Evolutionary conservation across 2,888 invertebrate species (phyloP).

Genomic region (Tachystola acroxantha): DNA sequence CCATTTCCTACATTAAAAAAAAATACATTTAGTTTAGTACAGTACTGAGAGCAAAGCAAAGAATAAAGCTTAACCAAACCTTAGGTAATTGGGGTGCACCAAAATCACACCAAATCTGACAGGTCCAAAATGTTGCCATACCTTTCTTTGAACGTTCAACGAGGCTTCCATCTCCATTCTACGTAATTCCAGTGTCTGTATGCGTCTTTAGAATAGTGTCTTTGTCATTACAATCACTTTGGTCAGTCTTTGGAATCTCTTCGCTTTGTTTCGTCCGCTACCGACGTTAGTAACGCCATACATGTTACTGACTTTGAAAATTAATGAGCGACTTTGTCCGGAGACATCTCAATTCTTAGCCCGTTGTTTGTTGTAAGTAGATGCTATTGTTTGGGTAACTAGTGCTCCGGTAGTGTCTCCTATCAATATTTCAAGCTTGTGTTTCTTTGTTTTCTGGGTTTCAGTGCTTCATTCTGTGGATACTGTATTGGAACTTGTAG

Average conservation of each 20-base stretch:
- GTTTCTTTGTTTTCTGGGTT: constrained; percentile 17
- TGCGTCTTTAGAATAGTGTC: too few species aligned
- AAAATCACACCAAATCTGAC: too few species aligned
- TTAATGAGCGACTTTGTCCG: constrained; percentile 58
- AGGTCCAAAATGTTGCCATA: too few species aligned
- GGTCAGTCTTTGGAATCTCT: constrained; percentile 32
- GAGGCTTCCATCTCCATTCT: too few species aligned
- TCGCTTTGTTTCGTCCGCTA: constrained; percentile 30
- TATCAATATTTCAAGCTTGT: constrained; percentile 23
- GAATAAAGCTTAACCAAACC: too few species aligned
- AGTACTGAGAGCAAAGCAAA: too few species aligned
- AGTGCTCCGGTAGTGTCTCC: constrained; percentile 25
- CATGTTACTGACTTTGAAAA: constrained; percentile 58
- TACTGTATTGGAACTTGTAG: too few species aligned
- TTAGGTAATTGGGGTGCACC: too few species aligned
- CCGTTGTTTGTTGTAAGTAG: constrained; percentile 38
- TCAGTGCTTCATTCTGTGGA: constrained; percentile 9
- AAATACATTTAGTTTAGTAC: too few species aligned
- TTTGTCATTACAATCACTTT: constrained; percentile 34
- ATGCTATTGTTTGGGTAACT: constrained; percentile 27
- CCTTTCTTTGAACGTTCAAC: too few species aligned
- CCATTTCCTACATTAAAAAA: too few species aligned
- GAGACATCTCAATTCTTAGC: constrained; percentile 46
- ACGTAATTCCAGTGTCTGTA: too few species aligned
- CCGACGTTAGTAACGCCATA: constrained; percentile 41